Base-by-base conservation (phyloP, 2,797 vertebrate genomes). In the Clarias pachynema region DNA sequence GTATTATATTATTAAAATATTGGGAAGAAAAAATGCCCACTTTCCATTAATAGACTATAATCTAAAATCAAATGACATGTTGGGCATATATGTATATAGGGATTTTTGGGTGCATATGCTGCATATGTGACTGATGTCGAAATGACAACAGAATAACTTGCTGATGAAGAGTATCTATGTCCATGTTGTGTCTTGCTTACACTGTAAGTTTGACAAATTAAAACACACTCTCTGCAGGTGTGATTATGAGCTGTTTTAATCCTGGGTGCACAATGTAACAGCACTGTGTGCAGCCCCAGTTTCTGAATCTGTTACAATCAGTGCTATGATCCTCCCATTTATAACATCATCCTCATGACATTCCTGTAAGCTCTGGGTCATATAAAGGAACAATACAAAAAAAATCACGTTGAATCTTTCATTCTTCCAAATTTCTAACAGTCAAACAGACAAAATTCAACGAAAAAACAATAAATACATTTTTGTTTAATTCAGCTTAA, bases 381-480 rank as follows among this genome's bases (percentile, higher is more conserved):
- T 66, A 77, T 37, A 65, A 65, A 82, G 78, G 53, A 86, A 87
- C 66, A 26, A 59, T 85, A 84, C 65, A 82, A 89, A 90, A 84
- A 89, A 90, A 84, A 77, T 86, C 81, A 60, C 72, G 57, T 79
- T 40, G 57, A 15, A 60, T 40, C 56, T 60, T 78, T 85, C 66
- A n/a, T 73, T 66, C 73, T 78, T 88, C 62, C 62, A 88, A 72
- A 80, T 79, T 82, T 83, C 89, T 88, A 85, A 90, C 81, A 87
- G 85, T 87, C 88, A 86, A 81, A 86, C 79, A 79, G 86, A 89
- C 83, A 73, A 85, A 85, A 84, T 59, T 60, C 4, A 83, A 87
- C 37, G 5, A 37, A 37, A 82, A 87, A 88, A 78, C 78, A 82
- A 81, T 26, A 86, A 88, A 89, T 74, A 84, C 72, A 70, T 81